Conservation (phyloP, 1,140 invertebrate genomes). For the silkworm (Bombyx mori) region DNA sequence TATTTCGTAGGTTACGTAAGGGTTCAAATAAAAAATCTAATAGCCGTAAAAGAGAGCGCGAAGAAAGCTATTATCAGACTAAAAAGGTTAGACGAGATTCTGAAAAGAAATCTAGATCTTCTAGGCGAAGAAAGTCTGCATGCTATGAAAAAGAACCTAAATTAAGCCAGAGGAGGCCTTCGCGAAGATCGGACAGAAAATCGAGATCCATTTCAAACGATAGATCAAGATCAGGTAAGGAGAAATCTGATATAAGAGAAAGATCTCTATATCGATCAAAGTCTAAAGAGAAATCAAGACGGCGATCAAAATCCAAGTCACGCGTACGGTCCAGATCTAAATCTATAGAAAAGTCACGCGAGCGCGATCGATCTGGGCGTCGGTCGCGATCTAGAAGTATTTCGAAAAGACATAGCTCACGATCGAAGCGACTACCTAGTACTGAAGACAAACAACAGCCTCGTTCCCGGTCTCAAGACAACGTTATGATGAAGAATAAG, state of each 20-base stretch:
- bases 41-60: constrained; percentile 36
- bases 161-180: constrained; percentile 23
- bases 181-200: constrained; percentile 35
- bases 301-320: constrained; percentile 33
- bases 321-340: constrained; percentile 40
- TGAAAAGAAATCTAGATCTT: constrained; percentile 41
- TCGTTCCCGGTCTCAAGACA: constrained; percentile 53
- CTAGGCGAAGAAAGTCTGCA: constrained; percentile 35
- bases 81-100: constrained; percentile 39
- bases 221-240: constrained; percentile 35
- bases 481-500: constrained; percentile 40
- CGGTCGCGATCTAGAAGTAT: constrained; percentile 28
- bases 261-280: constrained; percentile 34
- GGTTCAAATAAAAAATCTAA: constrained; percentile 37
- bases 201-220: constrained; percentile 42
- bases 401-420: constrained; percentile 28
- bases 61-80: constrained; percentile 31
- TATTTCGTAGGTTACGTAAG: constrained; percentile 19
- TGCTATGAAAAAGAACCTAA: constrained; percentile 32
- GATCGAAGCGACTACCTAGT: constrained; percentile 31
- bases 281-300: constrained; percentile 40
- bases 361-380: constrained; percentile 20
- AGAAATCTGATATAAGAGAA: constrained; percentile 37
- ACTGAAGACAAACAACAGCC: constrained; percentile 34
- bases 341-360: constrained; percentile 24